Conservation (phyloP, 2,113 vertebrate genomes). For the Phalacrocorax pelagicus region DNA sequence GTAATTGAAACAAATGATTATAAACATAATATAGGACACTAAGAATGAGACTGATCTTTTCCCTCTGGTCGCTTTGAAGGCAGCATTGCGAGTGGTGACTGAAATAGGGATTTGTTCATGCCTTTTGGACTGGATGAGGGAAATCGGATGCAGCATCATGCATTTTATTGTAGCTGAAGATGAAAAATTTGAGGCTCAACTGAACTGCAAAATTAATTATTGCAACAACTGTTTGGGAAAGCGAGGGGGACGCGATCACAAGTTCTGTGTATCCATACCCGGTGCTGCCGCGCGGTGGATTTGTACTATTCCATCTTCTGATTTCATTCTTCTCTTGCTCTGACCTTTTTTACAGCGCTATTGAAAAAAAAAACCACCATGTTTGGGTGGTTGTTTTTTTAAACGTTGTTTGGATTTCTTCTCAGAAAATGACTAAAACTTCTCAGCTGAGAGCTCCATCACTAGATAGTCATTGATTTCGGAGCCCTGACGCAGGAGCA, state of each 20-base stretch:
- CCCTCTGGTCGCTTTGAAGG: neutral
- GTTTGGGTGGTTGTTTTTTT: neutral
- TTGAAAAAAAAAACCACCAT: neutral
- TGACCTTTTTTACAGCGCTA: neutral
- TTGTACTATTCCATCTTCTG: neutral
- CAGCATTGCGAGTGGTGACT: neutral
- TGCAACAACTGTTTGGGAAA: neutral
- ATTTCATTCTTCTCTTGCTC: neutral
- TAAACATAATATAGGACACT: neutral
- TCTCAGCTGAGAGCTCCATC: neutral
- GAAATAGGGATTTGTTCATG: neutral
- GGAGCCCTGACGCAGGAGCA: fast-evolving
- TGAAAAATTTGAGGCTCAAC: neutral
- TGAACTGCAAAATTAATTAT: neutral
- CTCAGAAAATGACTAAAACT: neutral
- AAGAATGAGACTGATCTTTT: neutral
- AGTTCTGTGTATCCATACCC: neutral
- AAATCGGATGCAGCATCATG: neutral
- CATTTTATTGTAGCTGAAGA: neutral
- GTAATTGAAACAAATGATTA: neutral
- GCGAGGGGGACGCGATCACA: neutral
- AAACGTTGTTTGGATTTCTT: neutral
- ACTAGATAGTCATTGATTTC: neutral
- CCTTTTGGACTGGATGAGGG: neutral
- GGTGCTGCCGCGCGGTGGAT: fast-evolving